Conservation (phyloP, 2,113 vertebrate genomes). For the Lethenteron reissneri region DNA sequence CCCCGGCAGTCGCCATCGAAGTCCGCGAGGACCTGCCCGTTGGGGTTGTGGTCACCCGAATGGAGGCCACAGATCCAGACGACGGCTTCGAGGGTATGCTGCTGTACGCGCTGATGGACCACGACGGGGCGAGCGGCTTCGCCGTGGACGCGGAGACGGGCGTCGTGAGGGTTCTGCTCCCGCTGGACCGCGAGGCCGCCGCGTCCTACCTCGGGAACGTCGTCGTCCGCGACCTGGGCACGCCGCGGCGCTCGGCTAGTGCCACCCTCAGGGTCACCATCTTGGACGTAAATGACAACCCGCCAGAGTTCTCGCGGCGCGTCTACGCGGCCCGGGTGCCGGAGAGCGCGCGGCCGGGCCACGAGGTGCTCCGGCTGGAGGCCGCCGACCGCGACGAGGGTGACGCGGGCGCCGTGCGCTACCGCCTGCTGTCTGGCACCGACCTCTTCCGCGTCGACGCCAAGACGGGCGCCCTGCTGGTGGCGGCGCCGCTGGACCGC, state of each 20-base stretch:
- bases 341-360: conserved; percentile 71
- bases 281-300: conserved; percentile 80
- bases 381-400: conserved; percentile 73
- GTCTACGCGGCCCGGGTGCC: conserved; percentile 56
- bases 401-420: conserved; percentile 66
- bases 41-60: conserved; percentile 46
- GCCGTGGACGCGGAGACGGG: conserved; percentile 57
- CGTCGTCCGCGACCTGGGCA: conserved; percentile 69
- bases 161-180: conserved; percentile 51
- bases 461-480: conserved; percentile 54
- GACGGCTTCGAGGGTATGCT: conserved; percentile 85
- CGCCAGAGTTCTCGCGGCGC: conserved; percentile 60
- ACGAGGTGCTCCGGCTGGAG: conserved; percentile 77
- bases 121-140: conserved; percentile 54
- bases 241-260: conserved; percentile 60
- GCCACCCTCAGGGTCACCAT: conserved; percentile 47
- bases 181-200: conserved; percentile 65
- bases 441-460: conserved; percentile 71
- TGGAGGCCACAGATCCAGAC: conserved; percentile 63
- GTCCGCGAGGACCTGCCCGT: conserved; percentile 54
- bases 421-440: conserved; percentile 60
- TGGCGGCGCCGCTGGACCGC: conserved; percentile 61
- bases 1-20: conserved; percentile 54
- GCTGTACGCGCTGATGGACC: conserved; percentile 55
- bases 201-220: conserved; percentile 73